Evolutionary conservation across 2,888 invertebrate species (phyloP), one percentile per base, ranked within the genome.

Genomic region (Saturnia japonica): DNA sequence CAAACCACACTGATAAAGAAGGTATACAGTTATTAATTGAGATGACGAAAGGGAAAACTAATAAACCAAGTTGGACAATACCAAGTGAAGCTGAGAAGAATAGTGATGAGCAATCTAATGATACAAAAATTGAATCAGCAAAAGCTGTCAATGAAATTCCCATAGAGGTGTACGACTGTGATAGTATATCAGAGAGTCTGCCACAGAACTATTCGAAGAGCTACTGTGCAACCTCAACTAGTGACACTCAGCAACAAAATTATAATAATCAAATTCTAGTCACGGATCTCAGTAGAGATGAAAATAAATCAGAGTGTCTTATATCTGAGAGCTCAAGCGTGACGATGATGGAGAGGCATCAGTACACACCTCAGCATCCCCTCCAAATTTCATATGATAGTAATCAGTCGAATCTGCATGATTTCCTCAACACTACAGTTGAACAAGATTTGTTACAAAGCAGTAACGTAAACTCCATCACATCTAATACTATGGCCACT

Each of bases 1-100:
- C 91, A 6, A 93, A 90, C 2, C 95, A 95, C 75, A 85, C 91
- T 7, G 92, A 95, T 72, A 90, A 94, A 78, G 92, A 93, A 77
- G 89, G 88, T 11, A 85, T 91, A 68, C 87, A 91, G 51, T 75
- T 89, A 0, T 80, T 92, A 11, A 82, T 90, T 28, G 89, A 91
- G 77, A 88, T 91, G 82, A 85, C 85, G 1, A 89, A 90, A 68
- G 80, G 76, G 14, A 89, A 89, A 78, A 68, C 80, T 0, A 86
- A 76, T 67, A 91, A 91, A 78, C 90, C 87, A 0, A 88, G 88
- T 66, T 94, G 94, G 94, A 93, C 90, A 0, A 93, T 93, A 76
- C 93, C 93, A 0, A 92, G 91, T 70, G 86, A 88, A 64, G 75
- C 78, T 1, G 84, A 86, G 1, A 89, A 88, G 74, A 75, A 40